Evolutionary conservation across 2,113 vertebrate genomes (phyloP).

Genomic region (Vimba vimba): DNA sequence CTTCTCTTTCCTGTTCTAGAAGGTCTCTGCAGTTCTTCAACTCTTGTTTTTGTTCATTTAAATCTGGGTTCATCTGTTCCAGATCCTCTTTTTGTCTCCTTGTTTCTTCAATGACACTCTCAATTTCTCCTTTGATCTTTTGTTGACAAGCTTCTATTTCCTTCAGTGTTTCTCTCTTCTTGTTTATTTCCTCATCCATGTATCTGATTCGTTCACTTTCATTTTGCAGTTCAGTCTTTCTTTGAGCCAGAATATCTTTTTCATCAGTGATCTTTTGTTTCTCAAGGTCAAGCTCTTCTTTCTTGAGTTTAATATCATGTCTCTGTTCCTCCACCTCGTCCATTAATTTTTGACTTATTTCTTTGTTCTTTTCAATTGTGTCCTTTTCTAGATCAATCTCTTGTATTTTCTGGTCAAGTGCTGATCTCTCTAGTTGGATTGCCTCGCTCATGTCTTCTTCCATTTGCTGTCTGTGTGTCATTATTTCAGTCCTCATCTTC

Average conservation of each 20-base stretch:
- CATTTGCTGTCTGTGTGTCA: not conserved
- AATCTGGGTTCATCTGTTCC: not conserved
- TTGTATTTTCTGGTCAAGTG: constrained; percentile 18
- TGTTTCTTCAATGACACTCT: constrained; percentile 9
- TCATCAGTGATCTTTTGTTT: not conserved
- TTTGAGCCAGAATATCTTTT: not conserved
- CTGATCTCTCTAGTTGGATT: not conserved
- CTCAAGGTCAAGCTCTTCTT: not conserved
- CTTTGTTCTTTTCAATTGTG: not conserved
- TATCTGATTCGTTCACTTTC: not conserved
- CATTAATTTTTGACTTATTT: not conserved
- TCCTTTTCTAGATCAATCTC: not conserved
- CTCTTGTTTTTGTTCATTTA: not conserved
- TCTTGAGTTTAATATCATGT: not conserved
- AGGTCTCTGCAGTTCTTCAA: not conserved
- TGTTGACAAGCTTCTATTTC: not conserved
- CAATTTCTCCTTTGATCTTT: not conserved
- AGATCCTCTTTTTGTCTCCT: not conserved
- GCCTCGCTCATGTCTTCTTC: not conserved
- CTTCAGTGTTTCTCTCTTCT: not conserved
- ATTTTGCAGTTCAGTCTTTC: constrained; percentile 1
- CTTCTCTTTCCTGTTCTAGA: not conserved
- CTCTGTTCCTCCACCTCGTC: not conserved
- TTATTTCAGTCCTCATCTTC: not conserved
- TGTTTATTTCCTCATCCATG: not conserved